phyloP scores from a whole-genome alignment of 1,140 invertebrate species.

The Pogonus chalceus region DNA sequence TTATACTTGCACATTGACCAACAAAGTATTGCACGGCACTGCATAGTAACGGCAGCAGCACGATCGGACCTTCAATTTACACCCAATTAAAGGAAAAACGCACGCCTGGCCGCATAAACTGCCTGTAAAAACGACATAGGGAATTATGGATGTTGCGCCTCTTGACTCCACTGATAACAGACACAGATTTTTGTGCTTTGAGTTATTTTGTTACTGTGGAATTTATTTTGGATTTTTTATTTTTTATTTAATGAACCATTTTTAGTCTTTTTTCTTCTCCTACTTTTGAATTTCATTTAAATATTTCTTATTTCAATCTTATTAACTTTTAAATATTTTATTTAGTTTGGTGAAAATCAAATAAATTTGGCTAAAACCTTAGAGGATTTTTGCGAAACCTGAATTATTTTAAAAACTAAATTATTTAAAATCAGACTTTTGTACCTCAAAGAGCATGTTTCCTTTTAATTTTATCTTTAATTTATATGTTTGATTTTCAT shows the following conservation, averaged over 20 bases:
- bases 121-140: background rate
- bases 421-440: no score
- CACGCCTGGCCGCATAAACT: slow-evolving; percentile 2
- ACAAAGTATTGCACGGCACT: no score
- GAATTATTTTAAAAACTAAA: no score
- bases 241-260: background rate
- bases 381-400: no score
- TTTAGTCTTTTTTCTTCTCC: background rate
- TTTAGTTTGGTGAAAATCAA: no score
- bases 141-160: background rate
- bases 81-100: slow-evolving; percentile 7
- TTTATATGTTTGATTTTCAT: no score
- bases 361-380: no score
- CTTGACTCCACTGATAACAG: background rate
- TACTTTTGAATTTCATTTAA: background rate
- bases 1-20: no score
- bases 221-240: background rate
- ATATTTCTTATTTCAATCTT: background rate
- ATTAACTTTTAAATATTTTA: no score
- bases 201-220: background rate
- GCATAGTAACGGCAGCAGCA: background rate
- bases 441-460: no score
- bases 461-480: no score
- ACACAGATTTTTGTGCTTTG: background rate
- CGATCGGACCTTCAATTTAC: background rate